Conservation (phyloP, 2,797 vertebrate genomes). For the Cynodonichthys magdalenae region DNA sequence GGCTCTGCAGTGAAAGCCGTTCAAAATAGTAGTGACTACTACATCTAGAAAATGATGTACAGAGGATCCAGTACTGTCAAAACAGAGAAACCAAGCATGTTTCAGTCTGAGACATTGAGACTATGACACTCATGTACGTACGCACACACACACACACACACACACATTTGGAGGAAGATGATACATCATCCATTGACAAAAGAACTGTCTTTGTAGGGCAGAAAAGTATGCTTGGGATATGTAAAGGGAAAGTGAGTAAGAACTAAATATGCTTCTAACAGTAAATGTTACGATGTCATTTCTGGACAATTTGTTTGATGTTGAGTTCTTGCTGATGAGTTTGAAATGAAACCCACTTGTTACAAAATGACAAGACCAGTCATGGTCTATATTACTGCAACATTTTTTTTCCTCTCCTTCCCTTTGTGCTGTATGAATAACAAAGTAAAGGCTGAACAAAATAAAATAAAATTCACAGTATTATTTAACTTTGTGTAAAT, state of each 20-base stretch:
- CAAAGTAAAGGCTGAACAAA: slow-evolving; percentile 39
- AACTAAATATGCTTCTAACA: slow-evolving; percentile 11
- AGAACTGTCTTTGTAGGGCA: slow-evolving; percentile 18
- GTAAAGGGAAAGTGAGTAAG: slow-evolving; percentile 7
- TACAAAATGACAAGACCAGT: slow-evolving; percentile 30
- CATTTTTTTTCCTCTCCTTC: slow-evolving; percentile 28
- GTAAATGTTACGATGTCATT: slow-evolving; percentile 14
- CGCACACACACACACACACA: slow-evolving; percentile 11
- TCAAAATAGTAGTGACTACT: slow-evolving; percentile 33
- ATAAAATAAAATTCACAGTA: not conserved
- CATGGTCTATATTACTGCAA: slow-evolving; percentile 25
- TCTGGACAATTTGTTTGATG: slow-evolving; percentile 9
- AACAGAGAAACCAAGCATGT: slow-evolving; percentile 61
- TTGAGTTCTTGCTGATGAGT: slow-evolving; percentile 12
- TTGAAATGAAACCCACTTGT: slow-evolving; percentile 36
- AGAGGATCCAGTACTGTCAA: slow-evolving; percentile 48
- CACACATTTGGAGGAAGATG: slow-evolving; percentile 14
- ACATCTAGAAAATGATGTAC: slow-evolving; percentile 51
- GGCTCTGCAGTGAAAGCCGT: slow-evolving; percentile 13
- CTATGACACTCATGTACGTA: slow-evolving; percentile 34
- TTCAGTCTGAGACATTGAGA: slow-evolving; percentile 59
- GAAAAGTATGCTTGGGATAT: slow-evolving; percentile 1
- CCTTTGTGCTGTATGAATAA: slow-evolving; percentile 58
- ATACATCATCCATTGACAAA: slow-evolving; percentile 32
- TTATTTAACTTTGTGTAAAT: not conserved